These are phyloP conservation scores for Brachionus manjavacas DNA, from an alignment of 1,140 invertebrate species.

Conservation along the genomic window DNA sequence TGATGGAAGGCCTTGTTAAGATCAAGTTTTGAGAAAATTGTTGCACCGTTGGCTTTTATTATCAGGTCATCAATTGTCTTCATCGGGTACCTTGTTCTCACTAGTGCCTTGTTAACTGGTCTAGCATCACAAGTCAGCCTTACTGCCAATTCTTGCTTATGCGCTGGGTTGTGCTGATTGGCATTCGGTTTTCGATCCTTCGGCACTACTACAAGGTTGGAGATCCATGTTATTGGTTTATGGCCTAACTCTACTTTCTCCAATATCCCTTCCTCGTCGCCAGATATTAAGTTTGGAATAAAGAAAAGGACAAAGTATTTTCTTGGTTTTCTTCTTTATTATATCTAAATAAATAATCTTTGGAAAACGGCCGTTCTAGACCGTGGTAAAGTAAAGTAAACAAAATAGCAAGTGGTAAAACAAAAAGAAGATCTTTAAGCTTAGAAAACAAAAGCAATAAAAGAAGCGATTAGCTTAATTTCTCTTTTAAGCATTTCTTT, in stretches of 20 bases:
- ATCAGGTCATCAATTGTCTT: slow-evolving; percentile 48
- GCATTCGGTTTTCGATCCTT: background rate
- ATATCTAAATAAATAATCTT: no score
- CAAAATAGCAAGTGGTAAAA: no score
- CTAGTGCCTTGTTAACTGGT: slow-evolving; percentile 47
- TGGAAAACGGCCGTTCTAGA: no score
- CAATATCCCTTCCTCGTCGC: background rate
- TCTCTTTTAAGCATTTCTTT: no score
- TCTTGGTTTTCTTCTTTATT: background rate
- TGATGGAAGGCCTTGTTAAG: slow-evolving; percentile 47
- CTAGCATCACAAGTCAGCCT: background rate
- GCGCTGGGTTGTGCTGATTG: background rate
- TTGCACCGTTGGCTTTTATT: slow-evolving; percentile 45
- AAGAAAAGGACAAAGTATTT: background rate
- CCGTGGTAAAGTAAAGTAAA: no score
- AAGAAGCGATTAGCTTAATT: no score
- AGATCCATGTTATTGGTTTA: background rate
- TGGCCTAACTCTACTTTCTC: background rate
- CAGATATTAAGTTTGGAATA: background rate
- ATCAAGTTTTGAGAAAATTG: slow-evolving; percentile 47
- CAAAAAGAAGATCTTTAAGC: no score
- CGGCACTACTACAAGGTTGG: background rate
- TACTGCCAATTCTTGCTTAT: background rate
- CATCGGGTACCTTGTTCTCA: slow-evolving; percentile 45
- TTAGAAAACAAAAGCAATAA: no score